Evolutionary conservation across 2,888 invertebrate species (phyloP).

Genomic region (Sphaerophoria rueppellii): DNA sequence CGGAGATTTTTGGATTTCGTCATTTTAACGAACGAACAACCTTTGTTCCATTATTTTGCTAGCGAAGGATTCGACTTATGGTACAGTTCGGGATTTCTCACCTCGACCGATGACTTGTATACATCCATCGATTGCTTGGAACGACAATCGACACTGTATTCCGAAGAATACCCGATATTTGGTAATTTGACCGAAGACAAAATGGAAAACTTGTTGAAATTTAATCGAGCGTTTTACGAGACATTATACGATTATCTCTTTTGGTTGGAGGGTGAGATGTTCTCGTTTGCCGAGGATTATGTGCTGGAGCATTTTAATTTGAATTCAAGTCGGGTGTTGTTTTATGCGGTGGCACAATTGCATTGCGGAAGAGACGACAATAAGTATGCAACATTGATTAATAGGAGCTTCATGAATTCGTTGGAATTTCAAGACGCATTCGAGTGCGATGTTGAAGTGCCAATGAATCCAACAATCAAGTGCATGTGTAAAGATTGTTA

Average conservation of each 20-base stretch:
- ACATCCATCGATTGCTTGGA: constrained; percentile 79
- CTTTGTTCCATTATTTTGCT: constrained; percentile 79
- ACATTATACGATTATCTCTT: constrained; percentile 78
- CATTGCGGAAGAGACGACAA: constrained; percentile 77
- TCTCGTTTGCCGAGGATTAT: constrained; percentile 79
- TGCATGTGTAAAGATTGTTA: constrained; percentile 76
- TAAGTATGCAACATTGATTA: constrained; percentile 76
- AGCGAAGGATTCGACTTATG: constrained; percentile 78
- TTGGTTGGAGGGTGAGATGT: constrained; percentile 79
- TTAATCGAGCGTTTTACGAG: constrained; percentile 78
- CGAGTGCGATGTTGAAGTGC: constrained; percentile 74
- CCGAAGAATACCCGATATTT: constrained; percentile 74
- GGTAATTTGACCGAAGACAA: constrained; percentile 74
- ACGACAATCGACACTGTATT: constrained; percentile 75
- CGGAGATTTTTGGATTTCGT: constrained; percentile 78
- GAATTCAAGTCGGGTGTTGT: constrained; percentile 77
- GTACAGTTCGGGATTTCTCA: constrained; percentile 76
- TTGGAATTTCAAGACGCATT: constrained; percentile 78
- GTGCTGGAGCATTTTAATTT: constrained; percentile 78
- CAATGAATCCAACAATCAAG: constrained; percentile 79
- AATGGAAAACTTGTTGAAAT: constrained; percentile 76
- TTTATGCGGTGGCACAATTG: constrained; percentile 80
- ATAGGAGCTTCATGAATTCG: constrained; percentile 80
- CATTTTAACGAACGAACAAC: constrained; percentile 76
- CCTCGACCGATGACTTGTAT: constrained; percentile 78